These are phyloP conservation scores for Uria lomvia DNA, from an alignment of 2,113 vertebrate genomes.

Conservation along the genomic window DNA sequence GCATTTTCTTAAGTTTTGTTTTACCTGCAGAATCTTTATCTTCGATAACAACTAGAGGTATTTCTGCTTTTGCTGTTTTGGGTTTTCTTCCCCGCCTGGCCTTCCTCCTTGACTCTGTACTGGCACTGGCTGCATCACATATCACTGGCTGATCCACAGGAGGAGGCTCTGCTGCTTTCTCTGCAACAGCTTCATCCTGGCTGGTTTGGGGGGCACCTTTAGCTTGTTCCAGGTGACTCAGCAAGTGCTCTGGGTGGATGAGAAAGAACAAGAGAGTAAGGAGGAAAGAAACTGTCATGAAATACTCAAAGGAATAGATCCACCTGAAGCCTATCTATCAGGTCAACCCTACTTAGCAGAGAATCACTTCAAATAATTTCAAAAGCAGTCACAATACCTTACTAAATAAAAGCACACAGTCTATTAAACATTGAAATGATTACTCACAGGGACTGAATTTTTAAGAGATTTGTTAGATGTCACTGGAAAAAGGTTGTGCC, in stretches of 20 bases:
- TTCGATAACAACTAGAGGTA: conserved; percentile 53
- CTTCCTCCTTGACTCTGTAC: conserved; percentile 75
- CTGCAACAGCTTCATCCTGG: conserved; percentile 48
- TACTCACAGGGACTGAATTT: neutral
- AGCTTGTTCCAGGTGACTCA: conserved; percentile 77
- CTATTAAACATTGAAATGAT: neutral
- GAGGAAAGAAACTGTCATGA: neutral
- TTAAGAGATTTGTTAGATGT: neutral
- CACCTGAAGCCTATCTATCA: neutral
- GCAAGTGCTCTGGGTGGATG: conserved; percentile 74
- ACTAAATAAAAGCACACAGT: neutral
- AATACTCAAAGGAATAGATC: neutral
- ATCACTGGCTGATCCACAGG: neutral
- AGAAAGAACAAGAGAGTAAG: neutral
- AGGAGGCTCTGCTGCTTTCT: conserved; percentile 54
- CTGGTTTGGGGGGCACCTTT: conserved; percentile 57
- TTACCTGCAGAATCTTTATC: conserved; percentile 78
- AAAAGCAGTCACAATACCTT: neutral
- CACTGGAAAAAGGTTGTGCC: neutral
- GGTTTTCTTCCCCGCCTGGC: conserved; percentile 79
- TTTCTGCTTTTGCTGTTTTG: conserved; percentile 73
- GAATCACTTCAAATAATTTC: neutral
- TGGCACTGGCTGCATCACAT: neutral
- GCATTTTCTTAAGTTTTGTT: neutral
- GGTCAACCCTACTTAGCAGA: neutral